phyloP scores from a whole-genome alignment of 23 tunicate species.

The Trididemnum miniatum region DNA sequence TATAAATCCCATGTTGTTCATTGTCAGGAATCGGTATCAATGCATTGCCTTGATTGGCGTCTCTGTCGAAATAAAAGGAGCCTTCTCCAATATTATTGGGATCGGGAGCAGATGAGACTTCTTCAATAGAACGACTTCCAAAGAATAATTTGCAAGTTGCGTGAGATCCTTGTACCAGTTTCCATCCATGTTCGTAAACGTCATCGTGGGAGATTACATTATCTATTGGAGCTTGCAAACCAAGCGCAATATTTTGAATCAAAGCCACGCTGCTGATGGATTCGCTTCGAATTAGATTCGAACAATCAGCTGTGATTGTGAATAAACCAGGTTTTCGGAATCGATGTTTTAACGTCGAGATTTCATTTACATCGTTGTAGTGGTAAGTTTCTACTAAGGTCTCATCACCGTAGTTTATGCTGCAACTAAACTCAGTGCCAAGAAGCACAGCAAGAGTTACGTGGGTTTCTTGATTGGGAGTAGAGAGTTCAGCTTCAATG shows the following conservation, averaged over 20 bases:
- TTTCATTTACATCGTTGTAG: background rate
- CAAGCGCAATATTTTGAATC: conserved; percentile 19
- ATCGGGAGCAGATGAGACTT: background rate
- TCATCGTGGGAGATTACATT: conserved; percentile 34
- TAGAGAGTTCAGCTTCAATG: background rate
- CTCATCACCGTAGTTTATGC: background rate
- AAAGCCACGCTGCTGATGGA: background rate
- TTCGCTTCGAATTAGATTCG: background rate
- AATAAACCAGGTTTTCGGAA: conserved; percentile 37
- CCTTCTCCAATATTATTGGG: background rate
- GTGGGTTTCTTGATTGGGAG: background rate
- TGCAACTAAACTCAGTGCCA: background rate
- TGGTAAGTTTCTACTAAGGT: background rate
- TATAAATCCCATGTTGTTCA: conserved; percentile 4
- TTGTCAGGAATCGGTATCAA: conserved; percentile 24
- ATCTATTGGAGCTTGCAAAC: conserved; percentile 31
- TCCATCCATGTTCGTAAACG: conserved; percentile 51
- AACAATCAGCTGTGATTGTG: conserved; percentile 27
- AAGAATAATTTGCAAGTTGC: conserved; percentile 40
- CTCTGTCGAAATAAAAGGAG: conserved; percentile 43
- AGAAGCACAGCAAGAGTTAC: background rate
- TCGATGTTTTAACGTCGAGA: conserved; percentile 5
- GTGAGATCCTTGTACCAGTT: conserved; percentile 46
- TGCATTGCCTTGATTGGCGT: conserved; percentile 45
- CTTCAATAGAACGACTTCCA: conserved; percentile 35